These are phyloP conservation scores for Drosophila heteroneura DNA, from an alignment of 2,888 invertebrate genomes.

Conservation along the genomic window DNA sequence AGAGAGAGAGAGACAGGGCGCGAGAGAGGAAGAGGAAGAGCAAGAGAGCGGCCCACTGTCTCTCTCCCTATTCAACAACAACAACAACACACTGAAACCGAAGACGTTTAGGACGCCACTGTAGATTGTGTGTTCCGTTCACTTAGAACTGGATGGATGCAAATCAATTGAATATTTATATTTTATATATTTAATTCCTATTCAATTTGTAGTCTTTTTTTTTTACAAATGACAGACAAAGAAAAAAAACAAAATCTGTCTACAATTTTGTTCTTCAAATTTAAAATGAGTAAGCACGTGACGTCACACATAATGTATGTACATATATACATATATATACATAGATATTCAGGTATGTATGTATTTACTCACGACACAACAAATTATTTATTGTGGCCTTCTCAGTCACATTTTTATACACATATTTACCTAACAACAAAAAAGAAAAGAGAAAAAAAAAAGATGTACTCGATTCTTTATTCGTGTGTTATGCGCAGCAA, in stretches of 20 bases:
- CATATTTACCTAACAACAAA: conserved; percentile 4
- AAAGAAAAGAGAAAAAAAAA: background rate
- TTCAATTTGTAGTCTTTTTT: conserved; percentile 9
- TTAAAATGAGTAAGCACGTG: conserved; percentile 24
- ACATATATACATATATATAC: background rate
- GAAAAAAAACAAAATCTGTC: background rate
- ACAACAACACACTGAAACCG: conserved; percentile 12
- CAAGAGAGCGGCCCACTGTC: conserved; percentile 14
- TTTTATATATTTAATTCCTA: conserved; percentile 11
- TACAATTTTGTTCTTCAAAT: background rate
- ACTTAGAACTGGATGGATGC: conserved; percentile 27
- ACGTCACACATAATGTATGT: conserved; percentile 36
- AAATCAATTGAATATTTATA: conserved; percentile 43
- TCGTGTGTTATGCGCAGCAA: conserved; percentile 54
- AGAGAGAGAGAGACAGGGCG: background rate
- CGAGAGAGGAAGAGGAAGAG: background rate
- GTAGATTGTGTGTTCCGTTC: conserved; percentile 23
- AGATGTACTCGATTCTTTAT: conserved; percentile 8
- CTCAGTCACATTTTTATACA: background rate
- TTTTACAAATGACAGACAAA: conserved; percentile 28
- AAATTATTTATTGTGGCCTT: conserved; percentile 1
- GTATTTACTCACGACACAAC: conserved; percentile 16
- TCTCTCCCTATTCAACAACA: conserved; percentile 14
- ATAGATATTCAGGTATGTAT: background rate
- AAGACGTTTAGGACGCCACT: conserved; percentile 35